Percentiles rank a stretch among this genome's conserved stretches.
phyloP scores from a whole-genome alignment of 2,113 vertebrate species.

The Phyllostomus discolor region DNA sequence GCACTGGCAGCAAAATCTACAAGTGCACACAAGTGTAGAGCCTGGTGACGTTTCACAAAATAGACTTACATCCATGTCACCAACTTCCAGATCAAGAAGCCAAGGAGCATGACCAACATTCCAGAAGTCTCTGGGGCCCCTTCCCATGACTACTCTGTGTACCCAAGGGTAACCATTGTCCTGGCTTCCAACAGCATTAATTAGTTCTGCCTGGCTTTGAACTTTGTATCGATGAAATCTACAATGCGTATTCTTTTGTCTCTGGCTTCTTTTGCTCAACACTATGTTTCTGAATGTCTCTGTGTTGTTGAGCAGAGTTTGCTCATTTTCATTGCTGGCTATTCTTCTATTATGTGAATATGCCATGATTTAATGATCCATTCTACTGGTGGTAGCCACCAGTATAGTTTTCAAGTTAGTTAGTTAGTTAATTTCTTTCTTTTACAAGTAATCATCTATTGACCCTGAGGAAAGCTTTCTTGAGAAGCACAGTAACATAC shows the following conservation, averaged over 20 bases:
- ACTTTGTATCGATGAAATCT: neutral
- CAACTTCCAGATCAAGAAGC: neutral
- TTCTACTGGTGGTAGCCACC: neutral
- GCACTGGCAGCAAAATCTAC: neutral
- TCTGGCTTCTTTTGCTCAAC: neutral
- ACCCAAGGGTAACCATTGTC: neutral
- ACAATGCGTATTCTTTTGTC: neutral
- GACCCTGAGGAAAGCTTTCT: neutral
- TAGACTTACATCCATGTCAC: neutral
- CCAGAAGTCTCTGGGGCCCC: neutral
- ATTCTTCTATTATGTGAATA: neutral
- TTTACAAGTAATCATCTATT: neutral
- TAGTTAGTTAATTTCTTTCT: neutral
- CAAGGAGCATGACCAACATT: neutral
- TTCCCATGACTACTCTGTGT: neutral
- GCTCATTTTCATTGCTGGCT: neutral
- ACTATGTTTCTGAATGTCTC: neutral
- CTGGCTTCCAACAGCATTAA: neutral
- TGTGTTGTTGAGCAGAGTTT: neutral
- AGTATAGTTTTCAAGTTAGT: neutral
- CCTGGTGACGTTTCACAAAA: neutral
- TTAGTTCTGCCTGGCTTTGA: neutral
- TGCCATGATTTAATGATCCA: neutral
- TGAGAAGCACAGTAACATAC: neutral
- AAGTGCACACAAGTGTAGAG: neutral